phyloP scores from a whole-genome alignment of 2,113 vertebrate genomes.

The Pungitius pungitius region DNA sequence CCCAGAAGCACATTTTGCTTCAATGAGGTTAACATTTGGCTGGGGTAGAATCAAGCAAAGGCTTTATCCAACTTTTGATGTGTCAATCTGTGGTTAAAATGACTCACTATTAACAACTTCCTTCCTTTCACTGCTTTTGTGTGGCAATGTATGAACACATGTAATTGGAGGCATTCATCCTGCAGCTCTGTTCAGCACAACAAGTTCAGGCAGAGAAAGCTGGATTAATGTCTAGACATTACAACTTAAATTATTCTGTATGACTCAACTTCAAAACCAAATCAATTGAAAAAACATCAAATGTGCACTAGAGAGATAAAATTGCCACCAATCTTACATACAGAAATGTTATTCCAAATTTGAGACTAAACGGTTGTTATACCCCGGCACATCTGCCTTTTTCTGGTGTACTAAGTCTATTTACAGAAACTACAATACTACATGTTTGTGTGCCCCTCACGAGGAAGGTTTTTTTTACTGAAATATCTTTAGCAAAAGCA shows the following conservation, averaged over 20 bases:
- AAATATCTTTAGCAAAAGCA: neutral
- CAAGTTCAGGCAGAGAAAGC: constrained; percentile 6
- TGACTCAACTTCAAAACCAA: neutral
- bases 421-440: neutral
- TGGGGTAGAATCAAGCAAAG: constrained; percentile 37
- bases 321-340: neutral
- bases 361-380: neutral
- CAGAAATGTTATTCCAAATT: constrained; percentile 1
- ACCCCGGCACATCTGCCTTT: neutral
- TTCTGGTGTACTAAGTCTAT: neutral
- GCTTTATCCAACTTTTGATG: neutral
- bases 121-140: constrained; percentile 10
- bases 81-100: neutral
- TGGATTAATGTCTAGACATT: neutral
- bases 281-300: neutral
- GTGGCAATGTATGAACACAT: neutral
- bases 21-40: neutral
- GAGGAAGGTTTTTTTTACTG: neutral
- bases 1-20: neutral
- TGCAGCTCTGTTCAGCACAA: constrained; percentile 7
- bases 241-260: neutral
- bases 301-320: neutral
- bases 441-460: neutral
- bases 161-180: neutral
- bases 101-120: neutral